Base-by-base conservation (phyloP, 2,113 vertebrate species). In the Brachypodius melanocephalos region DNA sequence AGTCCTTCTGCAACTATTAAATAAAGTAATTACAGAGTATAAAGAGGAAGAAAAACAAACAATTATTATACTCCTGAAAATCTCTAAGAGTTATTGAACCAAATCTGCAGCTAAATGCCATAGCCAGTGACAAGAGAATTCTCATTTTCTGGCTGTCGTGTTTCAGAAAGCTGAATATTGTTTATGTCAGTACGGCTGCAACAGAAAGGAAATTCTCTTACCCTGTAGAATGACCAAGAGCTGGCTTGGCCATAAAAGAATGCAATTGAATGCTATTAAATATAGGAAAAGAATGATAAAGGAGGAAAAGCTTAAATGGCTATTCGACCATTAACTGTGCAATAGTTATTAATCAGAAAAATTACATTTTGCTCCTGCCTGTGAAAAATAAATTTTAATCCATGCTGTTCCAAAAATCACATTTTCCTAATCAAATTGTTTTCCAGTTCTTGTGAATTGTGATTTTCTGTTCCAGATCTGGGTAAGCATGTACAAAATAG, bases 111-210 rank as follows among this genome's bases (percentile, higher is more conserved):
- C 82, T 97, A 98, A 98, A 97, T 95, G 95, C 92, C 95, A 96
- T 43, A 95, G 87, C 83, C 80, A 95, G 85, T 95, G 97, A 97
- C 95, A 97, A 97, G 85, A 96, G 79, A 96, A 77, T 96, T 95
- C 94, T 97, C 85, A 98, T 98, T 98, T 98, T 98, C 96, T 96
- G 94, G 94, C 93, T 97, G 96, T 97, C 89, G 42, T 91, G 77
- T 95, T 97, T 97, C 86, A 96, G 95, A 96, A 93, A 86, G 58
- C 52, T 91, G 88, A 95, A 91, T 95, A 73, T 61, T 79, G 40
- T 81, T 94, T 69, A 68, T 91, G 75, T 94, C 93, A 83, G 91
- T 82, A 68, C 74, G 79, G 89, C 29, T 42, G 84, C 85, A 97
- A 96, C 45, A 94, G 91, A 97, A 97, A 96, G 76, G 81, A 97